Evolutionary conservation across 2,888 invertebrate species (phyloP), one percentile per base, ranked within the genome.

Genomic region (Entomobrya multifasciata): DNA sequence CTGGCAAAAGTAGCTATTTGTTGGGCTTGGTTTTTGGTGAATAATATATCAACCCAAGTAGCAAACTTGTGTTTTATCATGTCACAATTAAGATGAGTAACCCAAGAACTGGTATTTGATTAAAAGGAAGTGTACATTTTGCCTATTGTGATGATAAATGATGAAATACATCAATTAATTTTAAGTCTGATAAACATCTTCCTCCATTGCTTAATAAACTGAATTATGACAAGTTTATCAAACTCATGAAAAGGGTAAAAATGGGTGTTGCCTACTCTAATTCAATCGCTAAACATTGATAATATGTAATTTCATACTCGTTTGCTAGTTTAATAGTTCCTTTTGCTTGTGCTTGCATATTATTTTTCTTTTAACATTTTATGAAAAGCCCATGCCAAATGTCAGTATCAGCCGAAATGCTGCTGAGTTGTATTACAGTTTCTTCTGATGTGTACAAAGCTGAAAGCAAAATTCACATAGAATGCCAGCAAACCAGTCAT

Each of bases 401-500:
- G 10, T 20, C 15, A 55, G n/a, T n/a, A 17, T 17, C 3, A 20
- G 17, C 65, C 49, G 36, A 36, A 17, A 60, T 13, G 44, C 17
- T 17, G n/a, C 17, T 36, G 13, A n/a, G 5, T 20, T 55, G 20
- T 62, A 10, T 41, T 67, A 44, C 67, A 44, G n/a, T n/a, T n/a
- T n/a, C n/a, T n/a, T n/a, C n/a, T 67, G 44, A 44, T 67, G 44
- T 67, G 25, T 78, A 25, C 22, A 27, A 25, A 27, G 57, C 36
- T 55, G 44, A 67, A 44, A 44, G 67, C 22, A 44, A 67, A 67
- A n/a, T 15, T 27, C 47, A 47, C 44, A 41, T n/a, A n/a, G n/a
- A n/a, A n/a, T n/a, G n/a, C n/a, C n/a, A 22, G 67, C 25, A 65
- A 81, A 81, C 81, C 47, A 70, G 72, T 72, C 81, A 81, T 81